Percentiles rank a stretch among this genome's conserved stretches.
phyloP scores from a whole-genome alignment of 2,888 invertebrate genomes.

The Gari tellinella region DNA sequence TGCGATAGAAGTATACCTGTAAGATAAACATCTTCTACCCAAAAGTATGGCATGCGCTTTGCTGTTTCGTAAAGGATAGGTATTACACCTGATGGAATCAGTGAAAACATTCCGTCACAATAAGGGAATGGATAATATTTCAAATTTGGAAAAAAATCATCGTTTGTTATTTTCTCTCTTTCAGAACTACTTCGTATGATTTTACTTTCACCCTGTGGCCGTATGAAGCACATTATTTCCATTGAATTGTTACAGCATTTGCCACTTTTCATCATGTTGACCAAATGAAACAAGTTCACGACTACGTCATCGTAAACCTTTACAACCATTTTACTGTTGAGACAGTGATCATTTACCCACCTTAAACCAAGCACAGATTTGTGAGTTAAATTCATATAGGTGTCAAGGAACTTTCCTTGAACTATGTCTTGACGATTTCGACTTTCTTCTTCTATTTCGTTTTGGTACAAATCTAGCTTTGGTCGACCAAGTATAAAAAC shows the following conservation, averaged over 20 bases:
- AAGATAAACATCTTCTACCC: slow-evolving; percentile 83
- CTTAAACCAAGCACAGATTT: slow-evolving; percentile 74
- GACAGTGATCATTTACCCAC: slow-evolving; percentile 75
- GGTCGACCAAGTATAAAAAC: slow-evolving; percentile 73
- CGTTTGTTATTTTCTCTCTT: slow-evolving; percentile 72
- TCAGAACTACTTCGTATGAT: slow-evolving; percentile 29
- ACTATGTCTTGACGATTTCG: slow-evolving; percentile 70
- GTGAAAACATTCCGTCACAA: slow-evolving; percentile 80
- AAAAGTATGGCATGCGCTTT: slow-evolving; percentile 80
- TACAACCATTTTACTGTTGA: slow-evolving; percentile 65
- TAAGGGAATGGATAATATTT: slow-evolving; percentile 77
- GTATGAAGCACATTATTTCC: too few species aligned
- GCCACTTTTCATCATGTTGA: slow-evolving; percentile 63
- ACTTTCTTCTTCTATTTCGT: slow-evolving; percentile 71
- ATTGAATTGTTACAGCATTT: slow-evolving; percentile 21
- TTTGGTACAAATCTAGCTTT: slow-evolving; percentile 56
- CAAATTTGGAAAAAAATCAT: slow-evolving; percentile 70
- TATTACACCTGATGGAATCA: slow-evolving; percentile 75
- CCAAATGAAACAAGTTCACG: slow-evolving; percentile 72
- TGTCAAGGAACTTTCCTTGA: slow-evolving; percentile 74
- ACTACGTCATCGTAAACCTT: slow-evolving; percentile 79
- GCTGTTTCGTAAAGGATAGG: slow-evolving; percentile 75
- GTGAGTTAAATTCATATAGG: slow-evolving; percentile 74
- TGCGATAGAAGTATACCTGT: slow-evolving; percentile 76
- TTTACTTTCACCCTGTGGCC: too few species aligned